Evolutionary conservation across 2,113 vertebrate genomes (phyloP), one percentile per base, ranked within the genome.

Genomic region (Scomber scombrus): DNA sequence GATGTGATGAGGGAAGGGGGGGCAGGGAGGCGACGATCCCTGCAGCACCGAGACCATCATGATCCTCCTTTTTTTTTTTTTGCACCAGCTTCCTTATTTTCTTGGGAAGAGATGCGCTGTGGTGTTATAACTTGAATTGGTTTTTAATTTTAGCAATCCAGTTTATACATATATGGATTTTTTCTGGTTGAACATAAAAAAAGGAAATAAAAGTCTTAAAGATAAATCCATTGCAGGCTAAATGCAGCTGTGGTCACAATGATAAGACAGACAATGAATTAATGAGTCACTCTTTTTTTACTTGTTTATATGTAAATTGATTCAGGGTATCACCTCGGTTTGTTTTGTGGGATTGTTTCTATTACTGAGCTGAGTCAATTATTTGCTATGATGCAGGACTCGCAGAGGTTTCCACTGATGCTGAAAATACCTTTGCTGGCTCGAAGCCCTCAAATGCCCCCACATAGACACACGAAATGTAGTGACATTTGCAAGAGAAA

Each of bases 1-100:
- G 82, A 87, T 45, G 66, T 72, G 84, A 82, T 67, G 85, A 85
- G 72, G 65, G 58, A 81, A n/a, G 2, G 6, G 46, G 46, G 64
- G 57, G 50, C 29, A 70, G 68, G 49, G 58, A 50, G 79, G 72
- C n/a, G 13, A 26, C 45, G 21, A 46, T 84, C 73, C 80, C 77
- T 11, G 46, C 34, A 58, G 79, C 50, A 7, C 50, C 0, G 16
- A 54, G 40, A 73, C 66, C 47, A 49, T 23, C 64, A 52, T 19
- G 54, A 76, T 68, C 71, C 69, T 43, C 13, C 1, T 60, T 51
- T 18, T 46, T 81, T 9, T 7, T 7, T 9, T 2, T n/a, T n/a
- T n/a, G n/a, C n/a, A n/a, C n/a, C n/a, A n/a, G n/a, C 8, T 9
- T 40, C 9, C 34, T 40, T 40, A 8, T 40, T 10, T 40, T 8